Percentiles rank a stretch among this genome's conserved stretches.
Evolutionary conservation across 2,888 invertebrate genomes (phyloP).

Genomic region (Yponomeuta plumbellus): DNA sequence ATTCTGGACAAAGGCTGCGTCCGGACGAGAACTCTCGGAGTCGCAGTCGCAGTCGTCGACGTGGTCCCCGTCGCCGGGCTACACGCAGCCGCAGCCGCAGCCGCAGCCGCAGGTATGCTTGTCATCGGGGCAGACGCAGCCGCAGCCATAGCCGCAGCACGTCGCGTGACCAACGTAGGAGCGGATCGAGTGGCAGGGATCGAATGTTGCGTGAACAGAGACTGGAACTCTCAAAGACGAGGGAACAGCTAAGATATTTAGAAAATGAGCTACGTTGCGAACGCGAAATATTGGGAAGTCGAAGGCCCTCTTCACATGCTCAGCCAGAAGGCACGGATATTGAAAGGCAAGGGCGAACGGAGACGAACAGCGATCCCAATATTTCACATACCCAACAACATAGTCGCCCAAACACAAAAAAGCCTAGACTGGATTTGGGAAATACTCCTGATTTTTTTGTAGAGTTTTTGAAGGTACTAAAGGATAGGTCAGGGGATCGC

Average conservation of each 20-base stretch:
- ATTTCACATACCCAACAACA: neutral
- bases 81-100: neutral
- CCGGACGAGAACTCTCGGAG: too few species aligned
- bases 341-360: neutral
- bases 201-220: too few species aligned
- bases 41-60: too few species aligned
- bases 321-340: neutral
- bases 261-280: neutral
- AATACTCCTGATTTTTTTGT: neutral
- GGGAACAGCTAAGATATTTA: neutral
- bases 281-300: neutral
- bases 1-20: too few species aligned
- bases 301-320: too few species aligned
- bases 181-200: neutral
- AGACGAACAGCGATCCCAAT: neutral
- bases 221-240: neutral
- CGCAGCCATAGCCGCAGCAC: neutral
- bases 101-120: too few species aligned
- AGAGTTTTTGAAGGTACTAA: neutral
- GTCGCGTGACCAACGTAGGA: neutral
- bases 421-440: neutral
- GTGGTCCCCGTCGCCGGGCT: too few species aligned
- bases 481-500: constrained; percentile 15
- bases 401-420: neutral
- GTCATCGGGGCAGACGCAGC: neutral